Evolutionary conservation across 2,888 invertebrate species (phyloP).

Genomic region (Pseudoips prasinana): DNA sequence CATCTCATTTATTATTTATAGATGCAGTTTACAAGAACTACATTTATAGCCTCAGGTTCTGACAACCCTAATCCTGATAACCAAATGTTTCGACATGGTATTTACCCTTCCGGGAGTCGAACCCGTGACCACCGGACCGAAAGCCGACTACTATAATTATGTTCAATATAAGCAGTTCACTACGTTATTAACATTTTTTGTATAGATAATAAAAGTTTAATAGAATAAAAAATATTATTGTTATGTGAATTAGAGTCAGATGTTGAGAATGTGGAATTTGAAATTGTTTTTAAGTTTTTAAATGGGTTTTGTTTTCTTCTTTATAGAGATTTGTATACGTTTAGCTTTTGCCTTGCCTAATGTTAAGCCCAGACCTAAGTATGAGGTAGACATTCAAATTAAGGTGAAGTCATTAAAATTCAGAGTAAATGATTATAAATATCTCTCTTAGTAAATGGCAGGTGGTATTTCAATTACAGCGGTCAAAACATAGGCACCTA

Average conservation of each 20-base stretch:
- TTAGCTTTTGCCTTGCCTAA: too few relatives aligned
- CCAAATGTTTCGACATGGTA: conserved; percentile 26
- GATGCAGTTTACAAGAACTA: too few relatives aligned
- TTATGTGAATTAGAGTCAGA: conserved; percentile 31
- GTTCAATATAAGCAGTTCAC: conserved; percentile 51
- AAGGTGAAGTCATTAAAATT: too few relatives aligned
- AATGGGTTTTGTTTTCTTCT: not conserved
- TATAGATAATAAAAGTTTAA: conserved; percentile 49
- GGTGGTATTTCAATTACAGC: too few relatives aligned
- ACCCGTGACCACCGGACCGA: conserved; percentile 47
- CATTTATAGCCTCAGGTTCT: not conserved
- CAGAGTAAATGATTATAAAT: too few relatives aligned
- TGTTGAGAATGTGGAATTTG: conserved; percentile 19
- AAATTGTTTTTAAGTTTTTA: not conserved
- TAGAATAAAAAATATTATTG: conserved; percentile 48
- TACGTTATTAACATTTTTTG: conserved; percentile 53
- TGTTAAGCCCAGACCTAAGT: too few relatives aligned
- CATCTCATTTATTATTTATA: too few relatives aligned
- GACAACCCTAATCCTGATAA: conserved; percentile 23
- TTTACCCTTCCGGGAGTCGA: conserved; percentile 33
- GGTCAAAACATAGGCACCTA: too few relatives aligned
- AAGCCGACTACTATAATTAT: conserved; percentile 54
- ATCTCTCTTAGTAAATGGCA: too few relatives aligned
- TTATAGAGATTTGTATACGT: too few relatives aligned
- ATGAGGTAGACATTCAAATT: too few relatives aligned